Conservation (phyloP, 2,797 vertebrate species). For the Hipposideros larvatus region DNA sequence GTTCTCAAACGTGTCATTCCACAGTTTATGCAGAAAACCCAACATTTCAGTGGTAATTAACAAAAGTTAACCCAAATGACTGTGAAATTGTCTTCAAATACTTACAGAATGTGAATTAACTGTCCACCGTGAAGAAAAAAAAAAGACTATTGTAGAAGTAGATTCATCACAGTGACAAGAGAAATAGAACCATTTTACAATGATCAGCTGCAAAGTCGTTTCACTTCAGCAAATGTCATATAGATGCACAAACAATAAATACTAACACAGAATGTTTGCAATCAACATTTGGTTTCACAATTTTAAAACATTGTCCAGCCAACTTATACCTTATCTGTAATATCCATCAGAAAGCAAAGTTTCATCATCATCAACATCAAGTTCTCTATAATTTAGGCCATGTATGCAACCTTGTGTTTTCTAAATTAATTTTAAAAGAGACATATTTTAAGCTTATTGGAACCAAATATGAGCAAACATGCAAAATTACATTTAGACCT, state of each 20-base stretch:
- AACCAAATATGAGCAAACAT: not conserved
- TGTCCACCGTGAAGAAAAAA: not conserved
- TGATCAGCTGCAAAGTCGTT: not conserved
- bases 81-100: conserved; percentile 43
- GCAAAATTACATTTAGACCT: not conserved
- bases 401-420: not conserved
- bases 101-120: conserved; percentile 49
- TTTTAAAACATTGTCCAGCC: not conserved
- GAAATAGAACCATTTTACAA: not conserved
- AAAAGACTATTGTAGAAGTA: not conserved
- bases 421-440: not conserved
- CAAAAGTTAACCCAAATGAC: conserved; percentile 60
- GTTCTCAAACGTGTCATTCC: conserved; percentile 59
- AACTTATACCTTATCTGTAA: not conserved
- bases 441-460: not conserved
- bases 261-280: not conserved
- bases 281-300: not conserved
- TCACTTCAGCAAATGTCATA: not conserved
- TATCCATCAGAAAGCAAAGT: not conserved
- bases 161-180: not conserved
- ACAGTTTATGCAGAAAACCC: conserved; percentile 42
- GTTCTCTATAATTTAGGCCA: not conserved
- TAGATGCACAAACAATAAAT: not conserved
- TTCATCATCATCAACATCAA: not conserved
- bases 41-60: conserved; percentile 63